Conservation (phyloP, 1,140 invertebrate genomes). For the Brachionus calyciflorus region DNA sequence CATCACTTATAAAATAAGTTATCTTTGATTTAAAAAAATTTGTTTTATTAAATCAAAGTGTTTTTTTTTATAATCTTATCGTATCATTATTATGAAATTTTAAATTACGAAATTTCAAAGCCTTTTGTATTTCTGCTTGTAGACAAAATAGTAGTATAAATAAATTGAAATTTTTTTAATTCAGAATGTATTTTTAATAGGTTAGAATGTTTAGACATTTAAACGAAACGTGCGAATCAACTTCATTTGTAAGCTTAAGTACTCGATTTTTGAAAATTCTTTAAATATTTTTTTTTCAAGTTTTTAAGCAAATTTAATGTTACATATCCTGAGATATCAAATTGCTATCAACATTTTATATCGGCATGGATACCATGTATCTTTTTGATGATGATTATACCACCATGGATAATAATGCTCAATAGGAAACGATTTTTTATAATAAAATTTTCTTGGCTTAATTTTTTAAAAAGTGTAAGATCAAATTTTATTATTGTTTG, state of each 20-base stretch:
- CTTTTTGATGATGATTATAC: background rate
- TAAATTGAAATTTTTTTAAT: background rate
- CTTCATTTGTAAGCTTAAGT: background rate
- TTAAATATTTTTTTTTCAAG: background rate
- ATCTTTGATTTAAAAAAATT: too few species aligned
- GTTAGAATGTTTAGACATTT: background rate
- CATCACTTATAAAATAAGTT: too few species aligned
- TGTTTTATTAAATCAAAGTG: too few species aligned
- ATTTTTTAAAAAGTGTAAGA: constrained; percentile 6
- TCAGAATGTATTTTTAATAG: too few species aligned
- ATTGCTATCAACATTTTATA: constrained; percentile 7
- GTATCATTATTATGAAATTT: too few species aligned
- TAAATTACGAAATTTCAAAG: too few species aligned
- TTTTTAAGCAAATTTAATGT: background rate
- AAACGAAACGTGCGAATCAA: background rate
- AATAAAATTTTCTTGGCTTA: background rate
- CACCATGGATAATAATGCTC: background rate
- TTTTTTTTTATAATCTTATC: too few species aligned
- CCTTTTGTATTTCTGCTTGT: background rate
- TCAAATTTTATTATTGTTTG: too few species aligned
- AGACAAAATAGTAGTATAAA: background rate
- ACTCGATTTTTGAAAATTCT: background rate
- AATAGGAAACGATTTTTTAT: background rate
- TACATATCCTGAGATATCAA: background rate
- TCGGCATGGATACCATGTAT: background rate